Evolutionary conservation across 1,140 invertebrate species (phyloP).

Genomic region (Monomorium pharaonis): DNA sequence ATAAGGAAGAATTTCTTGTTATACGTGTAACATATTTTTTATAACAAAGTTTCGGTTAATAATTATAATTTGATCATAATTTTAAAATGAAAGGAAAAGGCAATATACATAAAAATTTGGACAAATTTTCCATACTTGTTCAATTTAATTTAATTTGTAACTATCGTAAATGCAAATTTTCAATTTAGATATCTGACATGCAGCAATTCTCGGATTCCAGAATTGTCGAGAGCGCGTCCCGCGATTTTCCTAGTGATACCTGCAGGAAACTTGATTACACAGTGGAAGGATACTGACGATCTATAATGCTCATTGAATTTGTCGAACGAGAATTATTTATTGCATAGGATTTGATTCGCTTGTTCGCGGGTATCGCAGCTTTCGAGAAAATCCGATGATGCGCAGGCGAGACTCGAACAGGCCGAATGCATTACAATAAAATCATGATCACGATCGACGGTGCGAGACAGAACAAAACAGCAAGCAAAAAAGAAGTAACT

Average conservation of each 20-base stretch:
- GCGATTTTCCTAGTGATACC: conserved; percentile 59
- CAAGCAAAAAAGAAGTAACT: conserved; percentile 28
- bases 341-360: conserved; percentile 35
- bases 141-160: background rate
- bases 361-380: conserved; percentile 22
- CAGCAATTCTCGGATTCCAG: conserved; percentile 52
- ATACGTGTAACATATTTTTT: background rate
- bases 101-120: background rate
- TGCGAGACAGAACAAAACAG: background rate
- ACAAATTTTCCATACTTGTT: background rate
- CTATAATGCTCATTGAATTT: conserved; percentile 76
- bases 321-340: conserved; percentile 75
- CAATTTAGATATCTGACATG: conserved; percentile 33
- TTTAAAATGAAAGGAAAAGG: background rate
- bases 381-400: background rate
- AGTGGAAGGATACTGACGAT: conserved; percentile 69
- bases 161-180: conserved; percentile 62
- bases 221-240: background rate
- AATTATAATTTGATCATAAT: background rate
- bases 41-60: background rate
- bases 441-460: conserved; percentile 66
- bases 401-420: conserved; percentile 45
- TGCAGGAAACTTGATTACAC: conserved; percentile 75
- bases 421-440: conserved; percentile 70
- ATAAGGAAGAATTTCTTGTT: background rate